Percentiles rank a stretch among this genome's conserved stretches.
Evolutionary conservation across 1,140 invertebrate genomes (phyloP).

Genomic region (Acromyrmex echinatior): DNA sequence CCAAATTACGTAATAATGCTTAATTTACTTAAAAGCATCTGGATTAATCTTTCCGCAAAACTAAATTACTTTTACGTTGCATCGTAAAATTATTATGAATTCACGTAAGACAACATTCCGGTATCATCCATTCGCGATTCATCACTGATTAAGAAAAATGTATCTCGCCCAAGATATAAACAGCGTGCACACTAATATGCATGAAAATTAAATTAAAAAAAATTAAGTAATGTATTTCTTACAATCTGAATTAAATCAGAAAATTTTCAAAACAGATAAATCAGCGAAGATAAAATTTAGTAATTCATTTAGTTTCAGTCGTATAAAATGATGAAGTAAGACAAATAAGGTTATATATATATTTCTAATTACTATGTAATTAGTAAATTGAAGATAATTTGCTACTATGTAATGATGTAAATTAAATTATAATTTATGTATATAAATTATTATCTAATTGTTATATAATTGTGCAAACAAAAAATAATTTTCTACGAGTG

Average conservation of each 20-base stretch:
- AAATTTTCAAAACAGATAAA: not conserved
- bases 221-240: not conserved
- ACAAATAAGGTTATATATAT: not conserved
- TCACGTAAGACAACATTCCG: not conserved
- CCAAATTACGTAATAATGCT: conserved; percentile 26
- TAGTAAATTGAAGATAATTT: too few species aligned
- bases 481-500: not conserved
- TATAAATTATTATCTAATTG: not conserved
- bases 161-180: not conserved
- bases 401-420: not conserved
- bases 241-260: not conserved
- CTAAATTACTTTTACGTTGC: not conserved
- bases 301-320: not conserved
- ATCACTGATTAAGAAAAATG: not conserved
- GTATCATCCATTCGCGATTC: not conserved
- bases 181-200: not conserved
- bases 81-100: conserved; percentile 14
- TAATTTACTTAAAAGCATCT: not conserved
- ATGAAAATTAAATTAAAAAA: not conserved
- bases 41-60: conserved; percentile 9
- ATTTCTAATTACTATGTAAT: conserved; percentile 11
- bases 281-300: not conserved
- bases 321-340: not conserved
- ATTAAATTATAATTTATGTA: not conserved
- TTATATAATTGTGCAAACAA: not conserved